These are phyloP conservation scores for Anaspis maculata DNA, from an alignment of 2,888 invertebrate genomes.

Conservation along the genomic window DNA sequence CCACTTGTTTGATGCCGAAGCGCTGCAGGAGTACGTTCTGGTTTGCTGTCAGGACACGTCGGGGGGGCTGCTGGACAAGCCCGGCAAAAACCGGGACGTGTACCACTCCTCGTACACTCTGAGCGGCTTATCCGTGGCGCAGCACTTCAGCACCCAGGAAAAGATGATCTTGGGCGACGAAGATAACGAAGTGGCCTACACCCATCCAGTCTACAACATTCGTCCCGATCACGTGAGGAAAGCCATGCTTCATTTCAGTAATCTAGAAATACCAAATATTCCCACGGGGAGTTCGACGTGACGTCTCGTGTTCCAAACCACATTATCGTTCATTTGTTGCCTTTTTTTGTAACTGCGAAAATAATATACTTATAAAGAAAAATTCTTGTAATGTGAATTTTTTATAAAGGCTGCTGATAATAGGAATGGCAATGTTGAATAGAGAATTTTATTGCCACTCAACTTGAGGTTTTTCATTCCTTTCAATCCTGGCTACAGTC, in stretches of 20 bases:
- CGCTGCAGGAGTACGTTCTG: constrained; percentile 91
- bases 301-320: too few species aligned
- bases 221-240: constrained; percentile 55
- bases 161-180: constrained; percentile 54
- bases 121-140: constrained; percentile 90
- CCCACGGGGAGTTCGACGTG: too few species aligned
- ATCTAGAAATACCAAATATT: too few species aligned
- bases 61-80: constrained; percentile 95
- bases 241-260: constrained; percentile 44
- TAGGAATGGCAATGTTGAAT: too few species aligned
- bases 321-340: too few species aligned
- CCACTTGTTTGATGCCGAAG: constrained; percentile 76
- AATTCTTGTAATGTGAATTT: too few species aligned
- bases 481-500: too few species aligned
- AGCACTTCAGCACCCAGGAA: constrained; percentile 52
- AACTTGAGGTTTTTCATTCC: too few species aligned
- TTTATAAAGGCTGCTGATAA: too few species aligned
- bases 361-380: too few species aligned
- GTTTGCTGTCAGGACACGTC: constrained; percentile 80
- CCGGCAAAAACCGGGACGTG: constrained; percentile 82
- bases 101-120: constrained; percentile 97
- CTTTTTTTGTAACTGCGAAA: too few species aligned
- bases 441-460: too few species aligned
- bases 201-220: constrained; percentile 79
- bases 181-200: constrained; percentile 60